Conservation (phyloP, 2,888 invertebrate genomes). For the Seira musarum region DNA sequence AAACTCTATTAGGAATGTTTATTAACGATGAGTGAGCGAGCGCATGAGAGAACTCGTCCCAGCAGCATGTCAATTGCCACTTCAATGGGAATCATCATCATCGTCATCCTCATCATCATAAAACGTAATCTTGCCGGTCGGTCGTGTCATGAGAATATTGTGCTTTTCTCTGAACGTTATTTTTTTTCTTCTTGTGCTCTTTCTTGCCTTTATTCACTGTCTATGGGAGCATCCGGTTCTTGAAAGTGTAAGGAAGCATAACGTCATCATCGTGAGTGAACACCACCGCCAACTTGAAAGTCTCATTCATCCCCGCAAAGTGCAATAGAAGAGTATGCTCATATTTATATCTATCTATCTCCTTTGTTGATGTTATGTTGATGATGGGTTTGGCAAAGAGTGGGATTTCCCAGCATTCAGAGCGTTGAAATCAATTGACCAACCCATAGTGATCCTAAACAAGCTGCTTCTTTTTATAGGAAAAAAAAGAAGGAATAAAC, state of each 20-base stretch:
- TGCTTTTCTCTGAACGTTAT: not conserved
- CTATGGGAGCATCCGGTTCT: slow-evolving; percentile 64
- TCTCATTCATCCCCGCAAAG: slow-evolving; percentile 52
- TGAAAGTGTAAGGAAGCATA: slow-evolving; percentile 62
- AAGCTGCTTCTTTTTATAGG: slow-evolving; percentile 40
- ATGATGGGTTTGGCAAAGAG: slow-evolving; percentile 59
- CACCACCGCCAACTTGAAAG: slow-evolving; percentile 8
- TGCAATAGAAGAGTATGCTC: slow-evolving; percentile 22
- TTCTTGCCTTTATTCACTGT: slow-evolving; percentile 17
- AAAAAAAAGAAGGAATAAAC: slow-evolving; percentile 36
- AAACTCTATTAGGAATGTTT: not conserved
- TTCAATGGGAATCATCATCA: not conserved
- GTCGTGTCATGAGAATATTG: slow-evolving; percentile 10
- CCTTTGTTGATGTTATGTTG: slow-evolving; percentile 21
- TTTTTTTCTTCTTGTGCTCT: slow-evolving; percentile 15
- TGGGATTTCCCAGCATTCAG: slow-evolving; percentile 68
- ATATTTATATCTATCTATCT: too few relatives aligned
- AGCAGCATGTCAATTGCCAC: slow-evolving; percentile 42
- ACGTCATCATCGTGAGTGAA: slow-evolving; percentile 41
- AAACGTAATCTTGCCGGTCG: slow-evolving; percentile 1
- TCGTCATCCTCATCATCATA: not conserved
- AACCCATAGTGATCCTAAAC: slow-evolving; percentile 55
- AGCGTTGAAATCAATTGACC: slow-evolving; percentile 69
- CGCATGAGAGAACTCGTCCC: slow-evolving; percentile 31
- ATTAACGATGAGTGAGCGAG: slow-evolving; percentile 21